A percentile compares a stretch with the other conserved stretches of the same genome.
These are phyloP conservation scores for Lepus americanus DNA, from an alignment of 2,113 vertebrate species.

Conservation along the genomic window DNA sequence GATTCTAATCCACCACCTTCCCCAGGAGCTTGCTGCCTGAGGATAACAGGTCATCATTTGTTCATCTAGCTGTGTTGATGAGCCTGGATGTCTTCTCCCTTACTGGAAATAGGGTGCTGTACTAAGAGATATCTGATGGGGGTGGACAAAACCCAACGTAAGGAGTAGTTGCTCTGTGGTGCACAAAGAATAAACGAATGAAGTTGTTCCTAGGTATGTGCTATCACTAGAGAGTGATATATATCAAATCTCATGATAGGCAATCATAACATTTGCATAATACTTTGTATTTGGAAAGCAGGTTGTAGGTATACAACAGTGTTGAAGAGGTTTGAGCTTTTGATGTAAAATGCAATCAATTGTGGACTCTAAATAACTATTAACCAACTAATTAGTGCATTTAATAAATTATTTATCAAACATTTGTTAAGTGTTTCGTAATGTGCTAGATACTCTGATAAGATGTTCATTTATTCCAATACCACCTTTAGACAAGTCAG, in stretches of 20 bases:
- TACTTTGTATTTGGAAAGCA: constrained; percentile 49
- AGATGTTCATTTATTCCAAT: constrained; percentile 16
- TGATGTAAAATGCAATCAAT: neutral
- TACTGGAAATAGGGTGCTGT: neutral
- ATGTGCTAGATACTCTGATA: neutral
- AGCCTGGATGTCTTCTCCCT: neutral
- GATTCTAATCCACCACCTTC: neutral
- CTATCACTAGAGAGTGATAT: neutral
- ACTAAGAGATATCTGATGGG: neutral
- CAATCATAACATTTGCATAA: neutral
- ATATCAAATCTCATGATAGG: neutral
- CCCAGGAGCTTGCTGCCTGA: neutral
- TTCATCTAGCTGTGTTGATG: neutral
- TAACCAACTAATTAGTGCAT: constrained; percentile 22
- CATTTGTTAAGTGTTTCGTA: neutral
- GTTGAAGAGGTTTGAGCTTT: neutral
- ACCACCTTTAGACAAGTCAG: neutral
- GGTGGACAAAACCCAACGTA: neutral
- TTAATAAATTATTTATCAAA: constrained; percentile 21
- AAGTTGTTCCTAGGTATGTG: neutral
- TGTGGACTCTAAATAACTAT: constrained; percentile 2
- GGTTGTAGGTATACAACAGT: neutral
- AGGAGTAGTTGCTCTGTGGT: neutral
- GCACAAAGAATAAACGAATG: neutral
- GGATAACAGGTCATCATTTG: neutral